Conservation (phyloP, 2,888 invertebrate species). For the Torymus auratus region DNA sequence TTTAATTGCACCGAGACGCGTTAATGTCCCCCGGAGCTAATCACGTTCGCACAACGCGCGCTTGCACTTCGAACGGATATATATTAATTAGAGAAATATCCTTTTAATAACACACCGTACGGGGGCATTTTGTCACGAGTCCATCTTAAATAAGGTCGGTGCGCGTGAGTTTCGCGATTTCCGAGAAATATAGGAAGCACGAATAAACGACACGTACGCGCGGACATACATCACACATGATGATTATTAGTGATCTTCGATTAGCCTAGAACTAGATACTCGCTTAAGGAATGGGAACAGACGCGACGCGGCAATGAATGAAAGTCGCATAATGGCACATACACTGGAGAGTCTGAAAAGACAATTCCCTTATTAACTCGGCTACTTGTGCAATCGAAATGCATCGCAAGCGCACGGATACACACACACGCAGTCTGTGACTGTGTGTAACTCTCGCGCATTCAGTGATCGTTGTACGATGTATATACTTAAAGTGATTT, state of each 20-base stretch:
- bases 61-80: no score
- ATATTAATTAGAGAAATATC: no score
- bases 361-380: conserved; percentile 48
- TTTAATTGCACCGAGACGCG: no score
- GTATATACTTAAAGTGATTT: conserved; percentile 17
- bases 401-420: background rate
- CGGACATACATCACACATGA: no score
- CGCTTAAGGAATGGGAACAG: conserved; percentile 44
- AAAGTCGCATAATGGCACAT: conserved; percentile 25
- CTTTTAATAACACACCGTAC: no score
- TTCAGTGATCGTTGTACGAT: conserved; percentile 9
- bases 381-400: conserved; percentile 48
- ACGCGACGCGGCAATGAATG: conserved; percentile 7
- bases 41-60: no score
- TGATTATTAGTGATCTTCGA: conserved; percentile 37
- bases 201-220: conserved; percentile 22
- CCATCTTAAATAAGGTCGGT: conserved; percentile 3
- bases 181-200: conserved; percentile 33
- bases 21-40: no score
- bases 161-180: conserved; percentile 7
- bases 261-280: conserved; percentile 49
- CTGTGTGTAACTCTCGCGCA: background rate
- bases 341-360: background rate
- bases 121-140: background rate
- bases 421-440: no score